Percentiles rank a stretch among this genome's conserved stretches.
Conservation (phyloP, 2,888 invertebrate species). For the Eupelmus urozonus region DNA sequence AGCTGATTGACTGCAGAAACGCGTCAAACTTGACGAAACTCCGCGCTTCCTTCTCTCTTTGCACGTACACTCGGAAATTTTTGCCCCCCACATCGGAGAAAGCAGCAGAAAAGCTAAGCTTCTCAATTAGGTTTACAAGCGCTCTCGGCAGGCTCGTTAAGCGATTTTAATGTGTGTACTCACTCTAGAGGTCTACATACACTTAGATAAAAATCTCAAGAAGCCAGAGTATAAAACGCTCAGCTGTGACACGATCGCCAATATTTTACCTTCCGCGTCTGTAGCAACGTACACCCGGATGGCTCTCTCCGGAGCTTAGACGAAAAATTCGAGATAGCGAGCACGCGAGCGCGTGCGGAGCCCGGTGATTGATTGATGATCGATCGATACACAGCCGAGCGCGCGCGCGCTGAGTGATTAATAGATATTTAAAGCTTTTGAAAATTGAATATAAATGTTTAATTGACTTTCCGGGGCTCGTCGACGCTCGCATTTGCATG, state of each 20-base stretch:
- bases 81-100: not conserved
- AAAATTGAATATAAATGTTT: slow-evolving; percentile 54
- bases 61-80: too few species aligned
- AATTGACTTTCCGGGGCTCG: slow-evolving; percentile 30
- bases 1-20: slow-evolving; percentile 73
- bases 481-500: slow-evolving; percentile 22
- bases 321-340: not conserved
- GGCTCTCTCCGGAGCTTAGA: not conserved
- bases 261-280: slow-evolving; percentile 24
- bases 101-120: slow-evolving; percentile 26
- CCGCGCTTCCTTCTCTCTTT: slow-evolving; percentile 11
- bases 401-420: slow-evolving; percentile 22
- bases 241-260: slow-evolving; percentile 5
- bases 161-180: slow-evolving; percentile 63
- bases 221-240: not conserved
- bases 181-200: too few species aligned
- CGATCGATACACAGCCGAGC: slow-evolving; percentile 20
- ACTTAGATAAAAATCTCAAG: slow-evolving; percentile 5
- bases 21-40: slow-evolving; percentile 61
- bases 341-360: not conserved
- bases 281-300: not conserved
- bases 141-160: slow-evolving; percentile 68
- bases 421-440: slow-evolving; percentile 53
- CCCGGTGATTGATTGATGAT: slow-evolving; percentile 36
- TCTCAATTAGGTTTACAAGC: slow-evolving; percentile 70